A percentile compares a stretch with the other conserved stretches of the same genome.
Evolutionary conservation across 2,113 vertebrate genomes (phyloP).

Genomic region (Cinclus cinclus): DNA sequence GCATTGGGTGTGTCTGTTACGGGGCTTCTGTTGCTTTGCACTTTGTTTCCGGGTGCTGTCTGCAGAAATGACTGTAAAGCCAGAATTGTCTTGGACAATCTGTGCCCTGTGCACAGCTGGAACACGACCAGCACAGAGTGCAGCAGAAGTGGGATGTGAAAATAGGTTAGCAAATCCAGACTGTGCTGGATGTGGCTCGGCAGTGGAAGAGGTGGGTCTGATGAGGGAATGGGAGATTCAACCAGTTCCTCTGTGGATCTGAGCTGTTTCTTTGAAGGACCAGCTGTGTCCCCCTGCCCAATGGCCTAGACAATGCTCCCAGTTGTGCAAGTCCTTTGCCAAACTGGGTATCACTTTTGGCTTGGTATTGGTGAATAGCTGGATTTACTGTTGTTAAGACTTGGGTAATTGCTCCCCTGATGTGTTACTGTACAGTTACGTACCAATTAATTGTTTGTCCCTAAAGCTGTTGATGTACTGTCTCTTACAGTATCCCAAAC

Average conservation of each 20-base stretch:
- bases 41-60: not conserved
- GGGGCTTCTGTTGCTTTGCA: not conserved
- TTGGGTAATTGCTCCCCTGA: not conserved
- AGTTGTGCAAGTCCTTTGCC: not conserved
- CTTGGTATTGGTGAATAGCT: not conserved
- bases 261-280: not conserved
- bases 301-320: not conserved
- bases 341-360: not conserved
- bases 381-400: not conserved
- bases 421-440: not conserved
- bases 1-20: not conserved
- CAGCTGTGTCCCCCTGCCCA: not conserved
- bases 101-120: not conserved
- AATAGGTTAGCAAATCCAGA: not conserved
- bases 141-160: not conserved
- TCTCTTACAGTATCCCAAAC: not conserved
- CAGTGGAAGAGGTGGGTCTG: not conserved
- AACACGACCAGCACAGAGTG: accelerated
- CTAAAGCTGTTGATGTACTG: not conserved
- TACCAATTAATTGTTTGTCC: not conserved
- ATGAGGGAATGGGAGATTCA: not conserved
- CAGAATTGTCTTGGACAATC: not conserved
- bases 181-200: accelerated
- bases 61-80: not conserved
- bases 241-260: not conserved